Percentiles rank a stretch among this genome's conserved stretches.
Conservation (phyloP, 2,797 vertebrate genomes). For the Anabacerthia variegaticeps region DNA sequence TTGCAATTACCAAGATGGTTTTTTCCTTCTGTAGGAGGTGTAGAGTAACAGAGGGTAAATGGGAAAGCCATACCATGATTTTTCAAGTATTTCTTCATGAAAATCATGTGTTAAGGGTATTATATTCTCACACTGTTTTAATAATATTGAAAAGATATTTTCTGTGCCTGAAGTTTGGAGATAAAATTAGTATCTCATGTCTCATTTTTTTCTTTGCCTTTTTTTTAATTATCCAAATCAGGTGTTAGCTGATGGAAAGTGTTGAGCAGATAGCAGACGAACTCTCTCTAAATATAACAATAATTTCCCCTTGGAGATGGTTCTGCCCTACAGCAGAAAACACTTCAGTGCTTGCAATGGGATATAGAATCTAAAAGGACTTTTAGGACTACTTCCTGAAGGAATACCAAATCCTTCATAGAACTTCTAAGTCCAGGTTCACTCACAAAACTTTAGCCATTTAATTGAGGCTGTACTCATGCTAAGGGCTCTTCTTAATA, state of each 20-base stretch:
- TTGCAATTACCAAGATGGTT: not conserved
- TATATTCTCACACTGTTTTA: not conserved
- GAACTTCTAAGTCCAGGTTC: not conserved
- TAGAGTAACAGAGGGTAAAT: not conserved
- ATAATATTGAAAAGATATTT: not conserved
- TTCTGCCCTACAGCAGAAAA: not conserved
- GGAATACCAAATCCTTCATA: not conserved
- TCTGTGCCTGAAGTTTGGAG: not conserved
- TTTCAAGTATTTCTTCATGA: conserved; percentile 5
- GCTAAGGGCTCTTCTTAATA: not conserved
- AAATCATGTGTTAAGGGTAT: not conserved
- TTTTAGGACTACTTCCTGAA: not conserved
- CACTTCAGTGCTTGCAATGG: not conserved
- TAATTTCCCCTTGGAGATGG: not conserved
- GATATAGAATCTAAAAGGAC: not conserved
- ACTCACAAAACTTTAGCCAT: not conserved
- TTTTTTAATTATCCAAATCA: not conserved
- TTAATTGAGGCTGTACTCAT: not conserved
- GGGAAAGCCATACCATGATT: not conserved
- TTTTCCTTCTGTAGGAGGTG: not conserved
- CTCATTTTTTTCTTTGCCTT: not conserved
- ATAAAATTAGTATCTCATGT: not conserved
- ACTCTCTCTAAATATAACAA: not conserved
- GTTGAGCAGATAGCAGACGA: not conserved
- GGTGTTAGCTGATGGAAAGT: not conserved